Evolutionary conservation across 2,888 invertebrate genomes (phyloP).

Genomic region (Esperia sulphurella): DNA sequence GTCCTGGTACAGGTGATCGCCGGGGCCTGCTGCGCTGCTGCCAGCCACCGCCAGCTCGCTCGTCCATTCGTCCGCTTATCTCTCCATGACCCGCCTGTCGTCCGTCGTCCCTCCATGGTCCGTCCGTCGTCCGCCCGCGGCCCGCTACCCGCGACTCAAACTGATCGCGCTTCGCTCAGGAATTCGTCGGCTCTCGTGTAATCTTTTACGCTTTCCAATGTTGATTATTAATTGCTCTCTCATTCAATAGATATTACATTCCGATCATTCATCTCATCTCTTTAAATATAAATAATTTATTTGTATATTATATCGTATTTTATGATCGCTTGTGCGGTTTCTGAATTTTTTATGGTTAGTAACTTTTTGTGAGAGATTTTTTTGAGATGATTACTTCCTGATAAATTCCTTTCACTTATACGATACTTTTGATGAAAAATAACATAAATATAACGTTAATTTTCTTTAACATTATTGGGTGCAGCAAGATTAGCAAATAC

Average conservation of each 20-base stretch:
- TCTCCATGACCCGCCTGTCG: not conserved
- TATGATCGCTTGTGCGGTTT: slow-evolving; percentile 5
- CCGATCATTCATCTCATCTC: slow-evolving; percentile 51
- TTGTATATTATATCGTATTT: slow-evolving; percentile 11
- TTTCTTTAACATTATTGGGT: no score
- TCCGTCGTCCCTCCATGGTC: not conserved
- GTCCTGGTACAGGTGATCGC: slow-evolving; percentile 40
- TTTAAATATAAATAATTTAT: slow-evolving; percentile 36
- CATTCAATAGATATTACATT: slow-evolving; percentile 63
- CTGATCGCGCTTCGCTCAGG: slow-evolving; percentile 35
- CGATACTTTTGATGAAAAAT: no score
- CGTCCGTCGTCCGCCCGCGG: not conserved
- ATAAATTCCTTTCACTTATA: not conserved
- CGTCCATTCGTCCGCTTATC: slow-evolving; percentile 22
- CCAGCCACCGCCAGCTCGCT: slow-evolving; percentile 19
- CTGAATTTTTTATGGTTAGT: not conserved
- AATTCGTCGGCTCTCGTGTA: slow-evolving; percentile 64
- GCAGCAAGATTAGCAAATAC: no score
- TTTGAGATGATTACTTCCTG: slow-evolving; percentile 4
- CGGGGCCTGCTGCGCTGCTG: slow-evolving; percentile 12
- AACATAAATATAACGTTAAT: no score
- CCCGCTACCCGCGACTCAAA: not conserved
- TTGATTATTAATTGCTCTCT: slow-evolving; percentile 68
- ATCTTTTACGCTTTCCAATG: slow-evolving; percentile 71
- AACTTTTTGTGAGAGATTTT: slow-evolving; percentile 4